Evolutionary conservation across 2,797 vertebrate genomes (phyloP).

Genomic region (Momotus momota): DNA sequence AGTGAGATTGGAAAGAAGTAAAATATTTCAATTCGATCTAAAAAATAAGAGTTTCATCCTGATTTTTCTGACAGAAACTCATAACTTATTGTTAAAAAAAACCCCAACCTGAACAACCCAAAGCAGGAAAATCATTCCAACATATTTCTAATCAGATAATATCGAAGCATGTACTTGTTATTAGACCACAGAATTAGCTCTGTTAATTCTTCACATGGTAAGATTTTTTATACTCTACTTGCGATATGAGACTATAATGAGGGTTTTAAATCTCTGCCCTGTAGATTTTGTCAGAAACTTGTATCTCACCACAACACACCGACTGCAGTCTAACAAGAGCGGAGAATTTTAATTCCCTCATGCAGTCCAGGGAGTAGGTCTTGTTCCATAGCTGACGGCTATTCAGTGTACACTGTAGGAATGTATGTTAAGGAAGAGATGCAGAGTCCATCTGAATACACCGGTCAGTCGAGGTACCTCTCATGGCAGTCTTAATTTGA

Average conservation of each 20-base stretch:
- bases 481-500: not conserved
- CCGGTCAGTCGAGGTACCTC: not conserved
- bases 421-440: not conserved
- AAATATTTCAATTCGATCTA: not conserved
- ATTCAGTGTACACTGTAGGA: not conserved
- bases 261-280: not conserved
- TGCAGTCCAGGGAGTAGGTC: not conserved
- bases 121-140: not conserved
- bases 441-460: not conserved
- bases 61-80: not conserved
- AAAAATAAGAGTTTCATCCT: not conserved
- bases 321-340: not conserved
- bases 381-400: not conserved
- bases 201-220: not conserved
- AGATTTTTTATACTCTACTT: not conserved
- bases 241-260: not conserved
- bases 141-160: not conserved
- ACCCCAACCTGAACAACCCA: not conserved
- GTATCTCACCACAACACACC: not conserved
- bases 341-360: not conserved
- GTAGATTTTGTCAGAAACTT: not conserved
- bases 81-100: not conserved
- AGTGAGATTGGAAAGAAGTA: not conserved
- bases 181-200: not conserved
- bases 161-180: not conserved